These are phyloP conservation scores for Yponomeuta cagnagella DNA, from an alignment of 2,888 invertebrate genomes.

Conservation along the genomic window DNA sequence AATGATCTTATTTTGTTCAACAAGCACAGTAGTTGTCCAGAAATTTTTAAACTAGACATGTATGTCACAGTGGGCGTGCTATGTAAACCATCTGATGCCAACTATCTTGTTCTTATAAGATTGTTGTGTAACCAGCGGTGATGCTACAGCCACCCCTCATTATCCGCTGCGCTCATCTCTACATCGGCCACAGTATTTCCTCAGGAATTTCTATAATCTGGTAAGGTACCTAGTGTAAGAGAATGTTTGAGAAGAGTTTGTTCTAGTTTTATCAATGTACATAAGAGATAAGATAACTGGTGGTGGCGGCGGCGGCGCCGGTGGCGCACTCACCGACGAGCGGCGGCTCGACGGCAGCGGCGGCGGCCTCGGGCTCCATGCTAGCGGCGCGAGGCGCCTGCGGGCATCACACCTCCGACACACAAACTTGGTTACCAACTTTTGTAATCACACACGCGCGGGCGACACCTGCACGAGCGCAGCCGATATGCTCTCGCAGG, in stretches of 20 bases:
- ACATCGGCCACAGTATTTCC: too few relatives aligned
- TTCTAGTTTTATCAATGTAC: slow-evolving; percentile 39
- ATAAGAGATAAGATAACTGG: slow-evolving; percentile 51
- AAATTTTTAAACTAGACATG: too few relatives aligned
- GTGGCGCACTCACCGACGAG: slow-evolving; percentile 9
- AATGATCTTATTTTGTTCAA: too few relatives aligned
- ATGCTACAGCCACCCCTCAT: neutral
- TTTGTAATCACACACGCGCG: slow-evolving; percentile 21
- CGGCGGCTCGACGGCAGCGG: slow-evolving; percentile 22
- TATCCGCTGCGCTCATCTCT: too few relatives aligned
- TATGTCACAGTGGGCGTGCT: too few relatives aligned
- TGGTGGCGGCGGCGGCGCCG: neutral
- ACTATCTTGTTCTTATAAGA: neutral
- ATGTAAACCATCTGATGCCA: neutral
- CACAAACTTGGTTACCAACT: slow-evolving; percentile 37
- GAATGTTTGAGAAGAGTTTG: slow-evolving; percentile 30
- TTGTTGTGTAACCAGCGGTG: neutral
- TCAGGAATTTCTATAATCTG: slow-evolving; percentile 22
- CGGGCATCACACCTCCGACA: slow-evolving; percentile 52
- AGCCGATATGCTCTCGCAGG: slow-evolving; percentile 19
- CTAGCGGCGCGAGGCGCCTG: slow-evolving; percentile 23
- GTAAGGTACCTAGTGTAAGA: slow-evolving; percentile 28
- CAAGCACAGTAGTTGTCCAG: too few relatives aligned
- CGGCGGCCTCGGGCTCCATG: slow-evolving; percentile 23
- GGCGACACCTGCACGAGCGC: neutral